These are phyloP conservation scores for Euborellia annulipes DNA, from an alignment of 1,140 invertebrate genomes.

Conservation along the genomic window DNA sequence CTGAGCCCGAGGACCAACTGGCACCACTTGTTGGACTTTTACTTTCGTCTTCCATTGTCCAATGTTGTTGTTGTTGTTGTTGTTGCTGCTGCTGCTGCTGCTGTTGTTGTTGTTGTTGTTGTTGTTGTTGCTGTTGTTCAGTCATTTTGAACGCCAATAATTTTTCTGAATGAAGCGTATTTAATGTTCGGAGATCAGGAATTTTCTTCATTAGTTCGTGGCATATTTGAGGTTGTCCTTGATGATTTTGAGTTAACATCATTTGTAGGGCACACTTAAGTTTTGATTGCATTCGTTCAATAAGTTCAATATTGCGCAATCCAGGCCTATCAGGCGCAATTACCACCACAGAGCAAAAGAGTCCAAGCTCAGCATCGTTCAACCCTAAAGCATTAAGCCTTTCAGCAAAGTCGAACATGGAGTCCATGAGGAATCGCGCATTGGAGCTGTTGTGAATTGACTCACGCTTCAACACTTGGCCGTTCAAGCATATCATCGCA, in stretches of 20 bases:
- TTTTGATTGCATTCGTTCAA: constrained; percentile 82
- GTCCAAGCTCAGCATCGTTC: constrained; percentile 80
- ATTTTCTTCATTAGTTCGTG: constrained; percentile 84
- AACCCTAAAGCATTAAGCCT: constrained; percentile 78
- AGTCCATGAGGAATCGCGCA: constrained; percentile 86
- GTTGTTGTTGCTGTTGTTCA: constrained; percentile 62
- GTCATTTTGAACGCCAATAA: constrained; percentile 83
- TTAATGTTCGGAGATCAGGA: constrained; percentile 84
- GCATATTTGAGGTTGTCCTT: constrained; percentile 58
- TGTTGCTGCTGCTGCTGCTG: constrained; percentile 19
- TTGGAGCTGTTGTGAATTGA: constrained; percentile 79
- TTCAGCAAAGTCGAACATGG: constrained; percentile 94
- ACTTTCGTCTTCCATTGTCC: constrained; percentile 38
- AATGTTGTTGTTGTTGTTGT: constrained; percentile 34
- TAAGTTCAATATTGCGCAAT: constrained; percentile 75
- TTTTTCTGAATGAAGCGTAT: constrained; percentile 92
- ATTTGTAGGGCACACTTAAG: constrained; percentile 71
- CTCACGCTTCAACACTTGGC: constrained; percentile 76
- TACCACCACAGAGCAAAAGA: constrained; percentile 89
- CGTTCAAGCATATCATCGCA: constrained; percentile 84
- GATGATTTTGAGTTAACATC: constrained; percentile 76
- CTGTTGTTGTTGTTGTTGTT: constrained; percentile 34
- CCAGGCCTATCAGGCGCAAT: constrained; percentile 88
- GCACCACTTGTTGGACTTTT: constrained; percentile 37
- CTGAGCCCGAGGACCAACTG: constrained; percentile 51